These are phyloP conservation scores for Drosophila grimshawi DNA, from an alignment of 1,140 invertebrate species.

Conservation along the genomic window DNA sequence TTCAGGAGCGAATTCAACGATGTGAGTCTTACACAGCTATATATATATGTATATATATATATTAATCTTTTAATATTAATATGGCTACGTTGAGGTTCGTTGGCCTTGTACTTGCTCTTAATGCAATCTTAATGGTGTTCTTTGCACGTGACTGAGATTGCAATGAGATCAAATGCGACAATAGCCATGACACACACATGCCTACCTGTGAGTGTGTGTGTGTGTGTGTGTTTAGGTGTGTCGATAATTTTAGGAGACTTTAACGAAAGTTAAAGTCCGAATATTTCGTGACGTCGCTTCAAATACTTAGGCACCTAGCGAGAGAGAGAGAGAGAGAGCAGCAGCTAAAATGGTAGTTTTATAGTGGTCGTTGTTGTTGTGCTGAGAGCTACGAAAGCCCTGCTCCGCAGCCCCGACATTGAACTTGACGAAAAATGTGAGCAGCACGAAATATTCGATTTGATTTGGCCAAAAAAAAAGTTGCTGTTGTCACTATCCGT, in stretches of 20 bases:
- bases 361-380: neutral
- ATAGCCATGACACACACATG: slow-evolving; percentile 6
- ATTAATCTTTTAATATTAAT: neutral
- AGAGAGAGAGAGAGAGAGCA: neutral
- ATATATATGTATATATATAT: neutral
- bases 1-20: slow-evolving; percentile 88
- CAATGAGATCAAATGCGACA: slow-evolving; percentile 20
- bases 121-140: slow-evolving; percentile 34
- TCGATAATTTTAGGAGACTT: slow-evolving; percentile 13
- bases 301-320: neutral
- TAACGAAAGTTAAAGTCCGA: slow-evolving; percentile 7
- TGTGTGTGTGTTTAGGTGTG: slow-evolving; percentile 1
- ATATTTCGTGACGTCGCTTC: slow-evolving; percentile 3
- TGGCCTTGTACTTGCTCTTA: slow-evolving; percentile 35
- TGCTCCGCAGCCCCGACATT: slow-evolving; percentile 55
- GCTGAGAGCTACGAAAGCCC: neutral
- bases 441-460: slow-evolving; percentile 27
- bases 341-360: neutral
- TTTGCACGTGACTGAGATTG: slow-evolving; percentile 41
- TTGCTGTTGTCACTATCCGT: slow-evolving; percentile 5
- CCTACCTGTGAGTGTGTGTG: too few species aligned
- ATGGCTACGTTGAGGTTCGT: slow-evolving; percentile 27
- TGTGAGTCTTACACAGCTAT: slow-evolving; percentile 85
- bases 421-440: slow-evolving; percentile 65
- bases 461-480: slow-evolving; percentile 9